phyloP scores from a whole-genome alignment of 2,113 vertebrate species.

The Rhinolophus sinicus region DNA sequence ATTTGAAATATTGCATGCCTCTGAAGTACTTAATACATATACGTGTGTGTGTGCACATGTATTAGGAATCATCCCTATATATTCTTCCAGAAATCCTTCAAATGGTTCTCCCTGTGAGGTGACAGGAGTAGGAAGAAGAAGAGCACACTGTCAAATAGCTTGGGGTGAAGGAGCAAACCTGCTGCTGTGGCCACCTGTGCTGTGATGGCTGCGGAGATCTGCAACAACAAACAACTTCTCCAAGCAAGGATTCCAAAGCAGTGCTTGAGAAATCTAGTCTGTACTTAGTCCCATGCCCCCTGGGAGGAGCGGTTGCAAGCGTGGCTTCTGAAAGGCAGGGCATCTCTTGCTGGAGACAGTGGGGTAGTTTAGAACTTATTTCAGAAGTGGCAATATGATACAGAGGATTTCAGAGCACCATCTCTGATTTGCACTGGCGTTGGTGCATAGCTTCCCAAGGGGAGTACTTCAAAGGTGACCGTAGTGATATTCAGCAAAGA shows the following conservation, averaged over 20 bases:
- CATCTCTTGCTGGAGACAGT: background rate
- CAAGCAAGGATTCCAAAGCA: background rate
- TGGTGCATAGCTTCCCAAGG: too few relatives aligned
- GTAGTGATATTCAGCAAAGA: too few relatives aligned
- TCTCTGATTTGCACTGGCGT: background rate
- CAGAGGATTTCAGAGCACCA: background rate
- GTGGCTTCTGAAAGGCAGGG: background rate
- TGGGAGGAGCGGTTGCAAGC: background rate
- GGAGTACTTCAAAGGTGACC: too few relatives aligned
- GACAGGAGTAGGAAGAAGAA: background rate
- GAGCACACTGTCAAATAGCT: background rate
- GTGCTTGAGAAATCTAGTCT: background rate
- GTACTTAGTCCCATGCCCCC: accelerated
- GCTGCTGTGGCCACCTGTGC: too few relatives aligned
- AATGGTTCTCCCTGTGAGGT: background rate
- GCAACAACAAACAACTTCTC: background rate
- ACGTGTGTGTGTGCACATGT: too few relatives aligned
- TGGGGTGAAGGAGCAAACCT: background rate
- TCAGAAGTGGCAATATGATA: background rate
- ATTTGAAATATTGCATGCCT: background rate
- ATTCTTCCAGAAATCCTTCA: background rate
- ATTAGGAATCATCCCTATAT: background rate
- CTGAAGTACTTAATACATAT: background rate
- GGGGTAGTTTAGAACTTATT: background rate
- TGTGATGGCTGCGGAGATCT: too few relatives aligned